phyloP scores from a whole-genome alignment of 1,140 invertebrate species.

The Drosophila virilis region DNA sequence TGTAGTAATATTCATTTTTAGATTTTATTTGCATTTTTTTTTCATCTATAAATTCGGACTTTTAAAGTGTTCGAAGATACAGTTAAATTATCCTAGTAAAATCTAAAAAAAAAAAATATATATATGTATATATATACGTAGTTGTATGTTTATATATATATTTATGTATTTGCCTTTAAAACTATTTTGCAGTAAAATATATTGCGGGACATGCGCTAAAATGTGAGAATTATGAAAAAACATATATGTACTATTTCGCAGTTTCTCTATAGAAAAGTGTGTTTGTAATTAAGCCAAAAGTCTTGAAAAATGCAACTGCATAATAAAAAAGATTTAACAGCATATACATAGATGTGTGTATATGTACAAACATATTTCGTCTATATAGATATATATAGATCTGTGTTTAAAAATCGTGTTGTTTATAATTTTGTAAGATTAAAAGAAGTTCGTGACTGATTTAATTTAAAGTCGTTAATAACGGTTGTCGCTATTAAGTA shows the following conservation, averaged over 20 bases:
- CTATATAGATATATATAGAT: constrained; percentile 3
- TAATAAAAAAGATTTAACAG: constrained; percentile 48
- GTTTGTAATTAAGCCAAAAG: constrained; percentile 55
- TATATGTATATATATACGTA: constrained; percentile 12
- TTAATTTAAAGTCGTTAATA: constrained; percentile 46
- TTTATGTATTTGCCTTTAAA: constrained; percentile 21
- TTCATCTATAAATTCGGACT: constrained; percentile 72
- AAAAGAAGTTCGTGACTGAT: constrained; percentile 39
- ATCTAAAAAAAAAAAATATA: constrained; percentile 65
- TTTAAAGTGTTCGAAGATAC: constrained; percentile 76
- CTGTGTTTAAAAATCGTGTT: constrained; percentile 9
- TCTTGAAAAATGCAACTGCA: constrained; percentile 71
- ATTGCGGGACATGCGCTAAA: constrained; percentile 39
- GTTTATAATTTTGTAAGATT: constrained; percentile 25
- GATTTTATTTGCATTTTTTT: constrained; percentile 15
- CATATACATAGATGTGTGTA: constrained; percentile 17
- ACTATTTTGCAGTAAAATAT: constrained; percentile 38
- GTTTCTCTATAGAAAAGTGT: constrained; percentile 26
- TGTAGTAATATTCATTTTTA: constrained; percentile 41
- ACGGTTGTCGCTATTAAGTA: constrained; percentile 39
- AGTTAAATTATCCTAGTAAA: constrained; percentile 75
- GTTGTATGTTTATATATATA: constrained; percentile 17
- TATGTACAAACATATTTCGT: constrained; percentile 15
- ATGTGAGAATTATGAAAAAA: constrained; percentile 13
- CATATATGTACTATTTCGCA: constrained; percentile 2